Evolutionary conservation across 23 tunicate genomes (phyloP), one percentile per base, ranked within the genome.

Genomic region (Oikopleura albicans): DNA sequence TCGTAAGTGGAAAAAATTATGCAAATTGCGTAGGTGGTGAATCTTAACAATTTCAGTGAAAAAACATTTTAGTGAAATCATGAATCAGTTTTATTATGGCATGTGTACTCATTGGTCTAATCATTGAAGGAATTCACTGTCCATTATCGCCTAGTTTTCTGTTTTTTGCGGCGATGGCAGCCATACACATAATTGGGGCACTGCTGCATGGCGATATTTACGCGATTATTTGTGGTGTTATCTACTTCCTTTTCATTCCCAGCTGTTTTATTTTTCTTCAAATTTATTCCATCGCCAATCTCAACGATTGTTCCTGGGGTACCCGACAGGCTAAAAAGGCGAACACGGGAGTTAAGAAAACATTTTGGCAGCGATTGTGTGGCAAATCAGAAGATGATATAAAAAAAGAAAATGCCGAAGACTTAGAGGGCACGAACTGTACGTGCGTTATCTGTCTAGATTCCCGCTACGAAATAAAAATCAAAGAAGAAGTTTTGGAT

Each of bases 281-380:
- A 71, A 71, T 71, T 29, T 71, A 71, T 29, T 71, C 79, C 4
- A 71, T 71, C 31, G 79, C 79, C 35, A 71, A 71, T 29, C 37
- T 71, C 37, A 71, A 71, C 79, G 79, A 71, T 71, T 71, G 79
- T 37, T 71, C 79, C 31, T 71, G 79, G 79, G 79, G 79, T 71
- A 71, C 79, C 31, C 27, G 79, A 29, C 79, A 71, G 37, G 79
- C 79, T 4, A 71, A 71, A 71, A 71, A 71, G 31, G 79, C 37
- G 2, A 4, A 71, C 2, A 71, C 79, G 31, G 79, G 79, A 16
- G 31, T 16, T 4, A 71, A 71, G 31, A 71, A 71, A 37, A 71
- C 79, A 2, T 71, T 71, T 37, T 71, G 79, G 79, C 79, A 71
- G 37, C 79, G 79, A 71, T 29, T 71, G 2, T 71, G 79, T 71